Evolutionary conservation across 2,888 invertebrate genomes (phyloP), one percentile per base, ranked within the genome.

Genomic region (Leucoptera coffeella): DNA sequence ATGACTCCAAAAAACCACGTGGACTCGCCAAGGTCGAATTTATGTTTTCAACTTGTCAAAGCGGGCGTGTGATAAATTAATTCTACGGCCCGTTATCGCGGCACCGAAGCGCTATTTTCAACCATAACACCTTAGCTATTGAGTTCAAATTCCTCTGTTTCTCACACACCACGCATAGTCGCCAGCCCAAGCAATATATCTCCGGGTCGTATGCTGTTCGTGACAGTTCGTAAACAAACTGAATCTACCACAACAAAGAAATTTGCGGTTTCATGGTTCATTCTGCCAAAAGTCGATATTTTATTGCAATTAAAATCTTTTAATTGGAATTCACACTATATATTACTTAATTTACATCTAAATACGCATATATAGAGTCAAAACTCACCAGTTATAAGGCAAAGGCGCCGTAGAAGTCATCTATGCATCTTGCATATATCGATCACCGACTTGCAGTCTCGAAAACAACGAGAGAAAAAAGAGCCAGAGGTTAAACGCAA

Each of bases 211-310:
- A 60, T 65, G 67, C 67, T 69, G 69, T 50, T 65, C 65, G 64
- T 72, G 72, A 72, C 72, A 72, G 69, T 71, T 71, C 65, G 72
- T 72, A 72, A 72, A 72, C 72, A 72, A 71, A 71, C 71, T 62
- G 64, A 53, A 62, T 58, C 65, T 69, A 65, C 67, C 67, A 62
- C 65, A 67, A 69, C 64, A 65, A 61, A 53, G 54, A 45, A 37
- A 9, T 17, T 17, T 9, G n/a, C n/a, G n/a, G n/a, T n/a, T n/a
- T n/a, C n/a, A n/a, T n/a, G n/a, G n/a, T n/a, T n/a, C n/a, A n/a
- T n/a, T n/a, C n/a, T n/a, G n/a, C n/a, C n/a, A n/a, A n/a, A n/a
- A n/a, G n/a, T n/a, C n/a, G n/a, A n/a, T n/a, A n/a, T n/a, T n/a
- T n/a, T n/a, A n/a, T n/a, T n/a, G n/a, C n/a, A n/a, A n/a, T n/a